phyloP scores from a whole-genome alignment of 2,797 vertebrate species.

The Parotocinclus haroldoi region DNA sequence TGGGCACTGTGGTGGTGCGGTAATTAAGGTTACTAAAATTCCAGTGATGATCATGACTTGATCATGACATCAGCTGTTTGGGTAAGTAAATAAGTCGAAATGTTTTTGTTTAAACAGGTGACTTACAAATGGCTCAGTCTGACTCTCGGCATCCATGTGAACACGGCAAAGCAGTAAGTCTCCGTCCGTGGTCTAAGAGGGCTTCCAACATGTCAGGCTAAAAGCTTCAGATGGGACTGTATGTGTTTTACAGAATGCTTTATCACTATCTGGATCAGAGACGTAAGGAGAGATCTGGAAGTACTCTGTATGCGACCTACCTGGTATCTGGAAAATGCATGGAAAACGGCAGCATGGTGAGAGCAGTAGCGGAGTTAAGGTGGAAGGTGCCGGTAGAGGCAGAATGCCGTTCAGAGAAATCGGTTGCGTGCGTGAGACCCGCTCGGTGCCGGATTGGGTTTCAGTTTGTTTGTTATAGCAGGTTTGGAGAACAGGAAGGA shows the following conservation, averaged over 20 bases:
- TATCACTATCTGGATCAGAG: conserved; percentile 91
- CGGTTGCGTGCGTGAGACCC: too few species aligned
- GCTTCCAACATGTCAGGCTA: not conserved
- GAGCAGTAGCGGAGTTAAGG: conserved; percentile 19
- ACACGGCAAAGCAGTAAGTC: conserved; percentile 95
- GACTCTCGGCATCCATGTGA: conserved; percentile 91
- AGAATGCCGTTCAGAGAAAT: too few species aligned
- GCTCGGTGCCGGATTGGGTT: too few species aligned
- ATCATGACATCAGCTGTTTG: too few species aligned
- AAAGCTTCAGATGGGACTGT: not conserved
- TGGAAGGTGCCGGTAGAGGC: too few species aligned
- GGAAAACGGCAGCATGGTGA: conserved; percentile 80
- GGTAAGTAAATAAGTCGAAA: too few species aligned
- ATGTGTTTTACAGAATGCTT: conserved; percentile 80
- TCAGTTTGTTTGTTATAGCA: too few species aligned
- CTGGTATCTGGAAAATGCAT: conserved; percentile 82
- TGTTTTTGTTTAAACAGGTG: conserved; percentile 70
- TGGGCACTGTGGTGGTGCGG: too few species aligned
- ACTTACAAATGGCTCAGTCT: conserved; percentile 97
- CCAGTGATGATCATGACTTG: too few species aligned
- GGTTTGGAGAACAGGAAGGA: too few species aligned
- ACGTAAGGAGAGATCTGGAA: conserved; percentile 80
- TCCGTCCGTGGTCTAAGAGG: not conserved
- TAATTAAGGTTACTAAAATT: too few species aligned
- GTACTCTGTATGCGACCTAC: conserved; percentile 87